Evolutionary conservation across 1,140 invertebrate species (phyloP).

Genomic region (Aleiodes sp.): DNA sequence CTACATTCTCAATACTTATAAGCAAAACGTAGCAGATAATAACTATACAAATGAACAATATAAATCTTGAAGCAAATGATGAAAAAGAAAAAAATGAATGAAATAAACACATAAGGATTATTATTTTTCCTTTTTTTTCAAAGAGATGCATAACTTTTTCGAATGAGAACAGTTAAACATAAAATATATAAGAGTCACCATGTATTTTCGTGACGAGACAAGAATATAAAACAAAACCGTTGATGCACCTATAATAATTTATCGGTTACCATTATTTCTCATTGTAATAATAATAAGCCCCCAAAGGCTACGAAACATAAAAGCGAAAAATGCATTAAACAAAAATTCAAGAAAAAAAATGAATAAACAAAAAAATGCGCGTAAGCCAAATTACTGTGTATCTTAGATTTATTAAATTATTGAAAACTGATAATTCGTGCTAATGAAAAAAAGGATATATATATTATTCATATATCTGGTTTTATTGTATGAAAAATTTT

Average conservation of each 20-base stretch:
- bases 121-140: neutral
- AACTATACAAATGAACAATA: conserved; percentile 37
- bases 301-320: conserved; percentile 25
- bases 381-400: conserved; percentile 12
- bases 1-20: conserved; percentile 38
- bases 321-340: conserved; percentile 17
- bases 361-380: neutral
- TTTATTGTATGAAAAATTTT: neutral
- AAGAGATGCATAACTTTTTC: no score
- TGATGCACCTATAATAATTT: conserved; percentile 14
- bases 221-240: conserved; percentile 18
- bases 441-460: conserved; percentile 6
- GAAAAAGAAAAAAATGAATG: conserved; percentile 8
- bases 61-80: conserved; percentile 28
- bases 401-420: neutral
- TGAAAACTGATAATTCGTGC: conserved; percentile 7
- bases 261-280: conserved; percentile 28
- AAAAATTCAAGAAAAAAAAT: conserved; percentile 24
- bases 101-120: conserved; percentile 17
- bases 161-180: neutral
- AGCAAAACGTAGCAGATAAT: conserved; percentile 37
- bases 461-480: conserved; percentile 19
- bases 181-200: conserved; percentile 28
- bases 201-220: conserved; percentile 34
- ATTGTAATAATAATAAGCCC: conserved; percentile 17